Evolutionary conservation across 2,797 vertebrate genomes (phyloP).

Genomic region (Parauchenoglanis ngamensis): DNA sequence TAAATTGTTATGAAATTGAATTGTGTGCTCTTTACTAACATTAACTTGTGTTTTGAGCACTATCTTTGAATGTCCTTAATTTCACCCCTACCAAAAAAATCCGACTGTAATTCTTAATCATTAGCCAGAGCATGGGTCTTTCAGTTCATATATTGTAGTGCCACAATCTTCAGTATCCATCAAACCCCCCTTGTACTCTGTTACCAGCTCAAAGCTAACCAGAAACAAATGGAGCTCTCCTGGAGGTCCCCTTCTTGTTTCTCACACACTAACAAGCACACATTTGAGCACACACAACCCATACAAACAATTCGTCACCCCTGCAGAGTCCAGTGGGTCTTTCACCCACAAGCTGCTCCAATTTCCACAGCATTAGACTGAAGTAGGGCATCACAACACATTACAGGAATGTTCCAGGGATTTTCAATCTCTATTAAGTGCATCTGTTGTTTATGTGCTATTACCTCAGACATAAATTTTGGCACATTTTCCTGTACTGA

Average conservation of each 20-base stretch:
- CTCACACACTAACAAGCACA: conserved; percentile 11
- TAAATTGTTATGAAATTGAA: conserved; percentile 51
- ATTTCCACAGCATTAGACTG: conserved; percentile 31
- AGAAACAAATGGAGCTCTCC: conserved; percentile 46
- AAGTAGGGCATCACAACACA: background rate
- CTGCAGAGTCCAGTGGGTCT: conserved; percentile 15
- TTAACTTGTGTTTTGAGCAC: background rate
- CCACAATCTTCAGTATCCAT: background rate
- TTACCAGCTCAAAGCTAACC: conserved; percentile 26
- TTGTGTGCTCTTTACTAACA: conserved; percentile 22
- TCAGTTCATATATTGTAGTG: background rate
- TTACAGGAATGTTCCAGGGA: background rate
- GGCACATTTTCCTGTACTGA: too few species aligned
- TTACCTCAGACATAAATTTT: background rate
- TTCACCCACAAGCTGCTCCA: conserved; percentile 23
- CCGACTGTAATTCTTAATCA: background rate
- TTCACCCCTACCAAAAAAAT: conserved; percentile 3
- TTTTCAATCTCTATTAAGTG: background rate
- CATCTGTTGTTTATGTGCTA: background rate
- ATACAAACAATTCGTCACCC: conserved; percentile 19
- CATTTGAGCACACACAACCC: conserved; percentile 12
- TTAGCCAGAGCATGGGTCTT: conserved; percentile 16
- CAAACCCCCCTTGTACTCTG: conserved; percentile 1
- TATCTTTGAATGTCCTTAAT: background rate
- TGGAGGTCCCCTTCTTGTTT: conserved; percentile 22